These are phyloP conservation scores for Coreoperca whiteheadi DNA, from an alignment of 2,113 vertebrate species.

Conservation along the genomic window DNA sequence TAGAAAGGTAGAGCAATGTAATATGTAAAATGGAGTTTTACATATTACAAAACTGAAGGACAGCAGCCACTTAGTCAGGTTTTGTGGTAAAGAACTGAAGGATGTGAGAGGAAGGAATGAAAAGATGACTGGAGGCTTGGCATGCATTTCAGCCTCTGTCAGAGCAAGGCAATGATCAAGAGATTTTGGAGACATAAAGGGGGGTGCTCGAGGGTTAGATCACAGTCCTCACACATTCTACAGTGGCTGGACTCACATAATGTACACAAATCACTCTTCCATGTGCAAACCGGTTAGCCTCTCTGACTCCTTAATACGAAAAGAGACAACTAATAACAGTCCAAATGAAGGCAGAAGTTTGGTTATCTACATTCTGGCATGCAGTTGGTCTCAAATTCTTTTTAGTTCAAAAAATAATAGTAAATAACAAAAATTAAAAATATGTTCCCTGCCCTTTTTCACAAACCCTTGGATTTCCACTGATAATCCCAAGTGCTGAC, in stretches of 20 bases:
- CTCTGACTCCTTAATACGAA: conserved; percentile 35
- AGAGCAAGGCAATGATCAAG: conserved; percentile 32
- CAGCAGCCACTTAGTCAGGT: conserved; percentile 17
- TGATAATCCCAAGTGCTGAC: conserved; percentile 44
- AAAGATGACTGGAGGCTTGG: conserved; percentile 7
- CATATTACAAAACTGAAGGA: no score
- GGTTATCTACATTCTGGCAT: conserved; percentile 75
- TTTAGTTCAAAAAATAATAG: conserved; percentile 45
- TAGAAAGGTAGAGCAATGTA: conserved; percentile 17
- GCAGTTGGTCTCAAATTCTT: conserved; percentile 66
- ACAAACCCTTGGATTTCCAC: conserved; percentile 50
- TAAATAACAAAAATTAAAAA: conserved; percentile 52
- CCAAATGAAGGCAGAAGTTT: conserved; percentile 55
- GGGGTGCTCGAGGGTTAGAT: no score
- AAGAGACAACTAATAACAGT: conserved; percentile 58
- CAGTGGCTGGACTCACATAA: conserved; percentile 38
- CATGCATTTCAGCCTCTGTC: conserved; percentile 61
- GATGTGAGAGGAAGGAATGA: not conserved
- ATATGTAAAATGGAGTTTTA: conserved; percentile 23
- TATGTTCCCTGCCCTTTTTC: conserved; percentile 53
- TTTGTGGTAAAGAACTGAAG: conserved; percentile 11
- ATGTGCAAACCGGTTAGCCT: conserved; percentile 53
- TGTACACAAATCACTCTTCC: conserved; percentile 54
- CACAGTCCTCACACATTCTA: conserved; percentile 42
- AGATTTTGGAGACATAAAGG: not conserved